A percentile compares a stretch with the other conserved stretches of the same genome.
phyloP scores from a whole-genome alignment of 2,888 invertebrate species.

The Erpobdella octoculata region DNA sequence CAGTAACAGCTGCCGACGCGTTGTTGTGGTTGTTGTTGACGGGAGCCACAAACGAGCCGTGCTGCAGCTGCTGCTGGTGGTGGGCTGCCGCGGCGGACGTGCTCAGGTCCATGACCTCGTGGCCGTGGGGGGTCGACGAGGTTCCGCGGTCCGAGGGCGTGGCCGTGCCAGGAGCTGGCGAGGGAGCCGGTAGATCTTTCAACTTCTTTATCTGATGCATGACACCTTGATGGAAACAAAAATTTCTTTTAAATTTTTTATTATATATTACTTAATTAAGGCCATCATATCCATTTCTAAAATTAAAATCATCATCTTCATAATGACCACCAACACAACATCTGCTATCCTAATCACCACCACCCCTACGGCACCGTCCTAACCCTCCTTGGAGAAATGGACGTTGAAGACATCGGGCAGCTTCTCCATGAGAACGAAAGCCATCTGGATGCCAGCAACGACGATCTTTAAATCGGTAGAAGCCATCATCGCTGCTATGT shows the following conservation, averaged over 20 bases:
- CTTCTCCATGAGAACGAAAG: conserved; percentile 90
- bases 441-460: conserved; percentile 91
- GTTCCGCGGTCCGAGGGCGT: not conserved
- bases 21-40: conserved; percentile 2
- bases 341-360: too few species aligned
- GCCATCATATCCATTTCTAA: too few species aligned
- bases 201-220: conserved; percentile 75
- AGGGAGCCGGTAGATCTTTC: conserved; percentile 50
- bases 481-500: conserved; percentile 96
- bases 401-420: conserved; percentile 87
- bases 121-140: not conserved
- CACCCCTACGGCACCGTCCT: conserved; percentile 7
- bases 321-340: too few species aligned
- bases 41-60: not conserved
- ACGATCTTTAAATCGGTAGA: conserved; percentile 91
- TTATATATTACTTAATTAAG: too few species aligned
- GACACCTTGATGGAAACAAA: conserved; percentile 58
- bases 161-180: not conserved
- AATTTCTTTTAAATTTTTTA: not conserved
- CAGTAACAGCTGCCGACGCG: not conserved
- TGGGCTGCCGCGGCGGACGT: not conserved
- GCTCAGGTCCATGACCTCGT: conserved; percentile 20
- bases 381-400: conserved; percentile 88
- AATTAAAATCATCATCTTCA: too few species aligned
- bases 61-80: conserved; percentile 16